Percentiles rank a stretch among this genome's conserved stretches.
Conservation (phyloP, 2,888 invertebrate species). For the Lysandra coridon region DNA sequence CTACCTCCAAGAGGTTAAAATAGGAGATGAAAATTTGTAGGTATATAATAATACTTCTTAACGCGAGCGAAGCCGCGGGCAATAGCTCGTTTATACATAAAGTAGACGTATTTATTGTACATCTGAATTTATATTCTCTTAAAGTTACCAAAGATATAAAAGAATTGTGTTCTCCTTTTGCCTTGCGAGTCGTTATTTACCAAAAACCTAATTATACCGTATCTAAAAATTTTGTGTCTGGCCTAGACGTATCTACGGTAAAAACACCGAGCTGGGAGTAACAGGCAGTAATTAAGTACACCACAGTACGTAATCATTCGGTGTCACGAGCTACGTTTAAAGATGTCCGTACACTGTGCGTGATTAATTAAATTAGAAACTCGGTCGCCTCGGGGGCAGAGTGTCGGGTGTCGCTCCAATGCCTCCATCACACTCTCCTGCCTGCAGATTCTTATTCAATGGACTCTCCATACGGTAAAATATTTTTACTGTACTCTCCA, state of each 20-base stretch:
- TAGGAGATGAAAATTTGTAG: too few species aligned
- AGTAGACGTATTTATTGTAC: too few species aligned
- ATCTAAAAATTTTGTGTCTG: background rate
- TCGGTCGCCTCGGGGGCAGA: conserved; percentile 28
- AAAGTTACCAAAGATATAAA: too few species aligned
- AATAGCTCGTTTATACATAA: too few species aligned
- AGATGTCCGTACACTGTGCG: conserved; percentile 30
- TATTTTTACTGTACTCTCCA: too few species aligned
- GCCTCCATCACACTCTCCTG: background rate
- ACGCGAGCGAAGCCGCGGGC: too few species aligned
- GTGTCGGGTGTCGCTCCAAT: conserved; percentile 23
- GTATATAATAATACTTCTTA: too few species aligned
- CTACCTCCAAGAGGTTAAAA: too few species aligned
- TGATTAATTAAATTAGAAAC: conserved; percentile 32
- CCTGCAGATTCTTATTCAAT: background rate
- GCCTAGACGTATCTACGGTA: background rate
- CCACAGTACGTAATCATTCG: conserved; percentile 22
- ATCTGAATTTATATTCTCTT: too few species aligned
- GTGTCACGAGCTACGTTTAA: conserved; percentile 28
- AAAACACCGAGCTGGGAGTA: background rate
- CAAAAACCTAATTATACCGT: too few species aligned
- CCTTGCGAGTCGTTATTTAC: background rate
- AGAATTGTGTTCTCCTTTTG: background rate
- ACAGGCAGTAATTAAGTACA: conserved; percentile 7
- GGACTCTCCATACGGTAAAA: too few species aligned